Conservation (phyloP, 2,888 invertebrate species). For the Eugnorisma glareosa region DNA sequence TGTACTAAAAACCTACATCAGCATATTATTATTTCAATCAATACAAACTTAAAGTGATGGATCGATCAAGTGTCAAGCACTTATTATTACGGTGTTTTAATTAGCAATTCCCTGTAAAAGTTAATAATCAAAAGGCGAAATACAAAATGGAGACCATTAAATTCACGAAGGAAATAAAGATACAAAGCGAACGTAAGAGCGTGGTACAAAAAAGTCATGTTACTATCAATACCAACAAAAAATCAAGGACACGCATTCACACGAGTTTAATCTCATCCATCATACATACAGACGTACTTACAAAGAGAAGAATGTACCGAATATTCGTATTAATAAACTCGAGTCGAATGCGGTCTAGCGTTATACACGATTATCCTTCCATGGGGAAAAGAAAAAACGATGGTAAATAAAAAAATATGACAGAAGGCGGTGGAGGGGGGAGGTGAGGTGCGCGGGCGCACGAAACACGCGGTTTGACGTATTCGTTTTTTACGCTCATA, state of each 20-base stretch:
- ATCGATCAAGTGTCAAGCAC: conserved; percentile 48
- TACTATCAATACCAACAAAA: conserved; percentile 67
- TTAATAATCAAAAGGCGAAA: conserved; percentile 56
- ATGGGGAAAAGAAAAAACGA: conserved; percentile 76
- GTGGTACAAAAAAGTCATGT: conserved; percentile 62
- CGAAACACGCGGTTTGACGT: conserved; percentile 85
- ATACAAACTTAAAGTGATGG: conserved; percentile 26
- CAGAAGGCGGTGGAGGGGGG: conserved; percentile 75
- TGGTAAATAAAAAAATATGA: conserved; percentile 76
- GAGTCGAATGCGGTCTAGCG: conserved; percentile 83
- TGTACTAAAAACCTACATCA: conserved; percentile 39
- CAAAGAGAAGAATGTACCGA: conserved; percentile 74
- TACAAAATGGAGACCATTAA: conserved; percentile 55
- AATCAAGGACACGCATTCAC: conserved; percentile 58
- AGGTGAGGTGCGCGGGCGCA: conserved; percentile 80
- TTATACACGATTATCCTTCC: conserved; percentile 87
- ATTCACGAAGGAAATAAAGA: conserved; percentile 58
- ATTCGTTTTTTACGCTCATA: conserved; percentile 89
- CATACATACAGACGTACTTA: conserved; percentile 64
- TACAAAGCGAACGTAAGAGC: conserved; percentile 53
- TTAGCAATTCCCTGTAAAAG: conserved; percentile 51
- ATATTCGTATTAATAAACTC: conserved; percentile 83
- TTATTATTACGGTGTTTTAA: conserved; percentile 52
- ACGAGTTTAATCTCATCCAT: conserved; percentile 66
- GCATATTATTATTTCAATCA: conserved; percentile 40